phyloP scores from a whole-genome alignment of 2,888 invertebrate genomes.

The Drosophila quasianomalipes region DNA sequence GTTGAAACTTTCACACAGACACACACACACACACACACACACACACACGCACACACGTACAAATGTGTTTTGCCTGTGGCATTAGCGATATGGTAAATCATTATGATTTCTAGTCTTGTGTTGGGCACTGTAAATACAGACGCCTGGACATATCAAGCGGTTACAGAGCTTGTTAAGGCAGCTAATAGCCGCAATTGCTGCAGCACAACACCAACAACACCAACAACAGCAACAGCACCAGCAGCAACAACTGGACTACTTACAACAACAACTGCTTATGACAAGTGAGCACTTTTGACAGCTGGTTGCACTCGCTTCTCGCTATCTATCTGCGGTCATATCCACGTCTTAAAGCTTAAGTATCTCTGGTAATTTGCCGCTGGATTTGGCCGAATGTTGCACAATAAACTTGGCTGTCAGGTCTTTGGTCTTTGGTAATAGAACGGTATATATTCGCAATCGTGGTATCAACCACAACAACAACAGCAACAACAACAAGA shows the following conservation, averaged over 20 bases:
- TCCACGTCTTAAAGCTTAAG: slow-evolving; percentile 7
- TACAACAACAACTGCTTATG: slow-evolving; percentile 34
- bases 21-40: neutral
- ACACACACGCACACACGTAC: neutral
- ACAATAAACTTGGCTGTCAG: slow-evolving; percentile 45
- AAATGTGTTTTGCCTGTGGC: neutral
- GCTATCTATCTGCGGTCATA: slow-evolving; percentile 1
- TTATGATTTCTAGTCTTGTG: slow-evolving; percentile 9
- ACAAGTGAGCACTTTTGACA: slow-evolving; percentile 73
- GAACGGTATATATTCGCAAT: slow-evolving; percentile 11
- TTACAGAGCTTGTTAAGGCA: slow-evolving; percentile 65
- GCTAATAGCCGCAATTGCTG: slow-evolving; percentile 58
- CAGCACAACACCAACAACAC: neutral
- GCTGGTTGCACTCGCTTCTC: slow-evolving; percentile 62
- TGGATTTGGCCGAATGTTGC: slow-evolving; percentile 31
- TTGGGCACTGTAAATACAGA: slow-evolving; percentile 45
- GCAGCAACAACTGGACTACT: slow-evolving; percentile 16
- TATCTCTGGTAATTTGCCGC: slow-evolving; percentile 22
- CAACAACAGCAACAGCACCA: neutral
- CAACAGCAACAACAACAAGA: neutral
- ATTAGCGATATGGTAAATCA: neutral
- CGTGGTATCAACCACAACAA: neutral
- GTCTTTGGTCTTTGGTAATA: slow-evolving; percentile 23
- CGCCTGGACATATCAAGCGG: slow-evolving; percentile 47
- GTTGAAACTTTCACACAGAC: neutral